Evolutionary conservation across 2,888 invertebrate genomes (phyloP), one percentile per base, ranked within the genome.

Genomic region (Cabera pusaria): DNA sequence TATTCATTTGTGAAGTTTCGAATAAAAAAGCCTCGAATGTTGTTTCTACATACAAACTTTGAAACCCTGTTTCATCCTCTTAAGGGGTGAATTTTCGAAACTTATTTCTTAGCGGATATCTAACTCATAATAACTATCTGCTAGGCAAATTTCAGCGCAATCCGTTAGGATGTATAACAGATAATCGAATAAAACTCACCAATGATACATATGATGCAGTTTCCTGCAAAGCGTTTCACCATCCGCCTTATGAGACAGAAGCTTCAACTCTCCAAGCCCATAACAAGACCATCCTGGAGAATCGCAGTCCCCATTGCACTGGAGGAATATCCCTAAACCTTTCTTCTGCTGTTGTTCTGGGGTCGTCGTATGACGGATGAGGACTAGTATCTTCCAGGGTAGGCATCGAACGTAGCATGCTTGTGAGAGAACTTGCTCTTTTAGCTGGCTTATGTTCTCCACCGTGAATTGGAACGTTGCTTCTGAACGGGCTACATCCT

Each of bases 351-450:
- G 91, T 31, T 94, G 90, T 31, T 96, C 95, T 44, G 94, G 93
- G 41, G 93, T 93, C 1, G 93, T 92, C 48, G 93, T 94, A 36
- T 80, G 67, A 2, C 98, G 91, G 6, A 97, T 95, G 92, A 98
- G 96, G 3, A 97, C 96, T 92, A 99, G 95, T 51, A 99, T 98
- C 85, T 97, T 97, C 99, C 99, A 99, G 34, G 99, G 99, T 60
- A 99, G 90, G 87, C 98, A 98, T 36, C 99, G 92, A 2, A 98
- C 97, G 83, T 93, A 97, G 64, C 95, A 96, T 1, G 98, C 93
- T 2, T 96, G 95, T 6, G 98, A 98, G 6, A 98, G 90, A 19
- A 93, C 92, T 48, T 94, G 93, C 56, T 94, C 91, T 90, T 95
- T 96, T 52, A 98, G 90, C 69, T 96, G 95, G 57, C 95, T 95